A percentile compares a stretch with the other conserved stretches of the same genome.
Evolutionary conservation across 2,888 invertebrate genomes (phyloP).

Genomic region (Drosophila formosana): DNA sequence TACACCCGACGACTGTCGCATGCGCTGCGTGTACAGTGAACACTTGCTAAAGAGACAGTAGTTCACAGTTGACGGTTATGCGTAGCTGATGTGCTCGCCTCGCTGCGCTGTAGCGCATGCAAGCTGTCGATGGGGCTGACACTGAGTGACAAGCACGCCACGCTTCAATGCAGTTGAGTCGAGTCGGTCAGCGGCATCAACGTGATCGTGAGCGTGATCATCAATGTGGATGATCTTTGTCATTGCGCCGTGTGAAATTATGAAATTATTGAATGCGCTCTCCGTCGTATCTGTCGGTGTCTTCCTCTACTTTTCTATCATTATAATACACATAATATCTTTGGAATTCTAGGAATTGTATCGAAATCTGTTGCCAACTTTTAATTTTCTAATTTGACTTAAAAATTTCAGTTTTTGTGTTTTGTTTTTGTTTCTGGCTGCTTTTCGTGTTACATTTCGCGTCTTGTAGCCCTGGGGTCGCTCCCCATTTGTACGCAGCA

Average conservation of each 20-base stretch:
- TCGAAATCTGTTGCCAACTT: conserved; percentile 21
- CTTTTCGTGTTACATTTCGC: conserved; percentile 39
- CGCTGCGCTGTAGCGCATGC: conserved; percentile 2
- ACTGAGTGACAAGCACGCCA: conserved; percentile 27
- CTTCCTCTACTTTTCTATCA: not conserved
- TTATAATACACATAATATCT: conserved; percentile 1
- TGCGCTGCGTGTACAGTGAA: conserved; percentile 15
- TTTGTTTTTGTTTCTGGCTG: conserved; percentile 5
- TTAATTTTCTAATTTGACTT: conserved; percentile 23
- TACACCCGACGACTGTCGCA: not conserved
- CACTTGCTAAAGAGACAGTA: conserved; percentile 3
- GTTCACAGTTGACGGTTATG: not conserved
- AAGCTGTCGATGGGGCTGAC: not conserved
- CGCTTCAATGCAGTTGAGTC: conserved; percentile 21
- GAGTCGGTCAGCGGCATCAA: not conserved
- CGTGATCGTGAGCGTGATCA: not conserved
- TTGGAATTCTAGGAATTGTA: conserved; percentile 17
- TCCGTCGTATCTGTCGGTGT: not conserved
- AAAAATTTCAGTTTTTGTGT: conserved; percentile 14
- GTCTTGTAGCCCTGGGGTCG: conserved; percentile 38
- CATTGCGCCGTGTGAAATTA: conserved; percentile 25
- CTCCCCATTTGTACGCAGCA: conserved; percentile 46
- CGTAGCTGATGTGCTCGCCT: not conserved
- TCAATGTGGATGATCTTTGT: conserved; percentile 5
- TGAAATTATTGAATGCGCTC: conserved; percentile 13